Percentiles rank a stretch among this genome's conserved stretches.
These are phyloP conservation scores for Danaus melanippus DNA, from an alignment of 1,140 invertebrate species.

Conservation along the genomic window DNA sequence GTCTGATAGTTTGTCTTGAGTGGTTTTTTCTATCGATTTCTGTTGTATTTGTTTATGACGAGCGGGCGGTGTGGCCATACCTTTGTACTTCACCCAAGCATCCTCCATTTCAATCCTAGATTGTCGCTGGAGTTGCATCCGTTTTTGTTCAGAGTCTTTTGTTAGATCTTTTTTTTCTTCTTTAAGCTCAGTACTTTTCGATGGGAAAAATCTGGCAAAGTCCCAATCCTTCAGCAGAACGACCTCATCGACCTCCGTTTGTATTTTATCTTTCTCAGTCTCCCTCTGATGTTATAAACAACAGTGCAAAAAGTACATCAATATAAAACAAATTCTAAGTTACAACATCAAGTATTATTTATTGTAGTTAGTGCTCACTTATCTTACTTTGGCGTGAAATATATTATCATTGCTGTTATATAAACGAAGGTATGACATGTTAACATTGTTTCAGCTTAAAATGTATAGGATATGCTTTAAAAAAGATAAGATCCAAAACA, in stretches of 20 bases:
- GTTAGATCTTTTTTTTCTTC: conserved; percentile 57
- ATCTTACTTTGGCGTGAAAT: conserved; percentile 67
- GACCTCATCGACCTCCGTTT: conserved; percentile 78
- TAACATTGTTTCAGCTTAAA: too few relatives aligned
- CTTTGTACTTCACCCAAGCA: conserved; percentile 64
- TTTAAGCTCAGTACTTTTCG: conserved; percentile 50
- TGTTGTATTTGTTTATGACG: conserved; percentile 55
- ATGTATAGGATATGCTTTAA: too few relatives aligned
- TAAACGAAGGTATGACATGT: too few relatives aligned
- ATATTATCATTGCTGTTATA: not conserved
- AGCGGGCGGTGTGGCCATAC: conserved; percentile 58
- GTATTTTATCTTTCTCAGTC: conserved; percentile 55
- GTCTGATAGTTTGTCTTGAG: conserved; percentile 59
- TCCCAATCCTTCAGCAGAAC: conserved; percentile 87
- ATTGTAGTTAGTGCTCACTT: conserved; percentile 44
- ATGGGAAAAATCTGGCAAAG: conserved; percentile 85
- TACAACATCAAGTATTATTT: conserved; percentile 17
- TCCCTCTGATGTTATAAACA: conserved; percentile 61
- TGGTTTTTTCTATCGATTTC: conserved; percentile 50
- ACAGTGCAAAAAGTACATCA: conserved; percentile 63
- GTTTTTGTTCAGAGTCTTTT: conserved; percentile 51
- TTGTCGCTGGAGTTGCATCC: conserved; percentile 53
- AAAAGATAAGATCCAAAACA: not conserved
- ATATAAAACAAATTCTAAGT: conserved; percentile 34
- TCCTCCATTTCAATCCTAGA: conserved; percentile 62